These are phyloP conservation scores for Erebia palarica DNA, from an alignment of 2,888 invertebrate species.

Conservation along the genomic window DNA sequence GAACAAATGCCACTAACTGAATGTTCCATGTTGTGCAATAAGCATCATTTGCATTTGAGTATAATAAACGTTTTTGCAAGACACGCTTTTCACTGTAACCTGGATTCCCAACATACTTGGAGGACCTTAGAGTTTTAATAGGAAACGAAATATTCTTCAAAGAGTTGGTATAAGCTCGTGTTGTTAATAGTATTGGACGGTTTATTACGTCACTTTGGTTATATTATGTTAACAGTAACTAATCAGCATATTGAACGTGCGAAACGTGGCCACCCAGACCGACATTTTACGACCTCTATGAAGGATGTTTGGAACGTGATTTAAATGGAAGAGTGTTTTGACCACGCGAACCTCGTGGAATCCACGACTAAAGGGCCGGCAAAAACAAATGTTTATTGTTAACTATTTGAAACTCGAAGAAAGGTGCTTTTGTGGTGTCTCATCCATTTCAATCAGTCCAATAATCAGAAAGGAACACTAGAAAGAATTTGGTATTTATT, in stretches of 20 bases:
- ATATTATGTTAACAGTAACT: conserved; percentile 8
- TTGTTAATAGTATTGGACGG: not conserved
- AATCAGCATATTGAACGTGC: conserved; percentile 2
- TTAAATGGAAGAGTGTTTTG: conserved; percentile 5
- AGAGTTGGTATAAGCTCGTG: not conserved
- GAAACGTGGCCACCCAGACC: conserved; percentile 1
- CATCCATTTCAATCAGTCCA: too few species aligned
- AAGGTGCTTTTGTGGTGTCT: too few species aligned
- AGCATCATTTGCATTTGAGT: too few species aligned
- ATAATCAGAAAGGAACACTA: too few species aligned
- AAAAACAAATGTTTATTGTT: conserved; percentile 1
- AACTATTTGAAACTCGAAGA: not conserved
- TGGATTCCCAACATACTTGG: not conserved
- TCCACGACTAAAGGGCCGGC: not conserved
- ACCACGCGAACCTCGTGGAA: not conserved
- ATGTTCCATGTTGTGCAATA: too few species aligned
- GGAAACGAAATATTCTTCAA: not conserved
- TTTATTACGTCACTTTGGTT: conserved; percentile 4
- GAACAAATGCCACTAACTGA: too few species aligned
- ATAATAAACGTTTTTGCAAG: too few species aligned
- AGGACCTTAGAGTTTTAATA: not conserved
- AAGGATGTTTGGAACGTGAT: conserved; percentile 20
- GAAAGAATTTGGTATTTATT: too few species aligned
- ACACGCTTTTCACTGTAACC: too few species aligned
- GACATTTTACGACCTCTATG: conserved; percentile 19